phyloP scores from a whole-genome alignment of 2,888 invertebrate genomes.

The Philopedon plagiatum region DNA sequence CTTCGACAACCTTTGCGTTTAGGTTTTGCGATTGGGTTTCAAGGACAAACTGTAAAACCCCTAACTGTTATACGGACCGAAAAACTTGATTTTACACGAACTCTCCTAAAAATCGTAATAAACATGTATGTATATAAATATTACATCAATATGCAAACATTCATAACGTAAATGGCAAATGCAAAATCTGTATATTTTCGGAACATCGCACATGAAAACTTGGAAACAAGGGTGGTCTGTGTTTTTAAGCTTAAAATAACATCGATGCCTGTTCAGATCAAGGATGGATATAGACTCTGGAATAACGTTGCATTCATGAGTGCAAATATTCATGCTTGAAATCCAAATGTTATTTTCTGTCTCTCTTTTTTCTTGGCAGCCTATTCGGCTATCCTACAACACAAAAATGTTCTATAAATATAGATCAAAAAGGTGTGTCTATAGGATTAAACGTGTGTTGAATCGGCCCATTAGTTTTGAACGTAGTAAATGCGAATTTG shows the following conservation, averaged over 20 bases:
- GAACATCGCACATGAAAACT: conserved; percentile 2
- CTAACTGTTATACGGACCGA: no score
- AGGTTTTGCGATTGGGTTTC: no score
- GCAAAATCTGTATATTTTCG: background rate
- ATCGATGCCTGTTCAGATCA: conserved; percentile 35
- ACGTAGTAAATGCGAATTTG: conserved; percentile 32
- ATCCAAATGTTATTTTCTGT: conserved; percentile 23
- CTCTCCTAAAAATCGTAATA: no score
- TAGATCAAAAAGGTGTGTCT: conserved; percentile 40
- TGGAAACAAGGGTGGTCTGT: conserved; percentile 38
- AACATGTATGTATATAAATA: no score
- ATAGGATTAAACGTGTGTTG: conserved; percentile 8
- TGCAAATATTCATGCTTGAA: conserved; percentile 37
- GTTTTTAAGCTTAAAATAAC: conserved; percentile 39
- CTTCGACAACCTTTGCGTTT: no score
- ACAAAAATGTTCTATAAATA: conserved; percentile 38
- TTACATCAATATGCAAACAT: no score
- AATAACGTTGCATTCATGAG: conserved; percentile 38
- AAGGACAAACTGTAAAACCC: no score
- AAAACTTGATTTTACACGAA: no score
- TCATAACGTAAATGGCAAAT: background rate
- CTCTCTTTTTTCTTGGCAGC: conserved; percentile 37
- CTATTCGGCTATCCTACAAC: conserved; percentile 20
- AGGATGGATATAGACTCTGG: conserved; percentile 18
- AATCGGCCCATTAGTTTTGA: conserved; percentile 45